Conservation (phyloP, 2,888 invertebrate species). For the Caenorhabditis parvicauda region DNA sequence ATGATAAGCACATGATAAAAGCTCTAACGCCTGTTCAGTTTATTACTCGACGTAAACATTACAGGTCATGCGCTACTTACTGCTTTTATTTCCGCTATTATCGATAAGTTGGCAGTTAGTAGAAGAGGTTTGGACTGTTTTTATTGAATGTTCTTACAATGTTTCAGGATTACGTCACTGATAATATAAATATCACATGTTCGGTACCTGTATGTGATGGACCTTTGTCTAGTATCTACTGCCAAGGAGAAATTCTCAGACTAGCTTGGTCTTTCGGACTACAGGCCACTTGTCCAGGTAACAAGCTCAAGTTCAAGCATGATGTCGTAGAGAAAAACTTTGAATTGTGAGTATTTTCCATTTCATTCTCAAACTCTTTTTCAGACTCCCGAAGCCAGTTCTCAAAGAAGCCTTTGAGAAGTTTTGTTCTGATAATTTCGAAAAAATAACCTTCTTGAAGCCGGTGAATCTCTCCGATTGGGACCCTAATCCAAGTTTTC, state of each 20-base stretch:
- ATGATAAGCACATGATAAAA: too few species aligned
- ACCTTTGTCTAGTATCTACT: conserved; percentile 42
- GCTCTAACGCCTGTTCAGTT: too few species aligned
- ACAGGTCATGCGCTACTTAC: too few species aligned
- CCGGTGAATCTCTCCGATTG: conserved; percentile 36
- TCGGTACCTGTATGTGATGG: conserved; percentile 39
- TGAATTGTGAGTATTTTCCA: conserved; percentile 11
- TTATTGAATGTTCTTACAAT: too few species aligned
- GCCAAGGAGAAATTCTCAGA: conserved; percentile 31
- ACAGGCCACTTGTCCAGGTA: conserved; percentile 48
- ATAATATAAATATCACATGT: conserved; percentile 38
- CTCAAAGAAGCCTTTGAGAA: conserved; percentile 22
- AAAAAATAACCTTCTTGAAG: conserved; percentile 29
- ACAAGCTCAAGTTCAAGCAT: conserved; percentile 26
- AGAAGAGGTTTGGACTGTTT: too few species aligned
- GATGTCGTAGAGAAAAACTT: conserved; percentile 31
- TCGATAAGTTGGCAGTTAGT: too few species aligned
- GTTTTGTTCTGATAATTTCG: conserved; percentile 49
- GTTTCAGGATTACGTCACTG: too few species aligned
- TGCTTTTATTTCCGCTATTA: too few species aligned
- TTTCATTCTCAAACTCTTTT: conserved; percentile 3
- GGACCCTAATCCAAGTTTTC: conserved; percentile 18
- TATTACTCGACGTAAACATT: too few species aligned
- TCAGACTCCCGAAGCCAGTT: conserved; percentile 35
- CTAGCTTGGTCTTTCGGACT: conserved; percentile 35